Base-by-base conservation (phyloP, 1,140 invertebrate genomes). In the Luehdorfia chinensis region DNA sequence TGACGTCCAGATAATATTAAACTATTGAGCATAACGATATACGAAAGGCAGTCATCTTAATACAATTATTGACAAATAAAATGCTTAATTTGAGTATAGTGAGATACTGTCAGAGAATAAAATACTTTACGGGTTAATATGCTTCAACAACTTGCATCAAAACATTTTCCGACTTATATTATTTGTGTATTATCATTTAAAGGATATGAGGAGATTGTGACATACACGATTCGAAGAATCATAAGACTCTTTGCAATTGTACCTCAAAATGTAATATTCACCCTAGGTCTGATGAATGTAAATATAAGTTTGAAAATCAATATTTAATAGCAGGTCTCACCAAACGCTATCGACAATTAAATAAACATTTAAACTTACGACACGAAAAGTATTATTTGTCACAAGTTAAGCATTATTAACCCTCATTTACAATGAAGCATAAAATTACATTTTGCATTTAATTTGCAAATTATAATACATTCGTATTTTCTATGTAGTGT, bases 1-100 rank as follows among this genome's bases (percentile, higher is more conserved):
- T n/a, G n/a, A n/a, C n/a, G 60, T 64, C 65, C 55, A 61, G 65
- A 75, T 60, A 51, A 64, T 50, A 74, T 73, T 74, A 75, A 70
- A 72, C 72, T 81, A 84, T 85, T 85, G 81, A 85, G 81, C 81
- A 83, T 77, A 83, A 67, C 66, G 67, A 74, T 74, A 75, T 74
- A 80, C 60, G 54, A 73, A 78, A 78, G 81, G 79, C 77, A 85
- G 81, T 85, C 74, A 74, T 75, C 65, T 72, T 79, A 75, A 70
- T 60, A 75, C 57, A 54, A 69, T 57, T 67, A 67, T 55, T 45
- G 57, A 59, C 55, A 66, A 76, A 74, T 66, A 69, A 73, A 81
- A 83, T 83, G 79, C 75, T 76, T 71, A 66, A 53, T 55, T 77
- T 77, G 78, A 83, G 80, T 83, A 80, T 81, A 80, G 59, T 74